Percentiles rank a stretch among this genome's conserved stretches.
Evolutionary conservation across 1,140 invertebrate genomes (phyloP).

Genomic region (Fopius arisanus): DNA sequence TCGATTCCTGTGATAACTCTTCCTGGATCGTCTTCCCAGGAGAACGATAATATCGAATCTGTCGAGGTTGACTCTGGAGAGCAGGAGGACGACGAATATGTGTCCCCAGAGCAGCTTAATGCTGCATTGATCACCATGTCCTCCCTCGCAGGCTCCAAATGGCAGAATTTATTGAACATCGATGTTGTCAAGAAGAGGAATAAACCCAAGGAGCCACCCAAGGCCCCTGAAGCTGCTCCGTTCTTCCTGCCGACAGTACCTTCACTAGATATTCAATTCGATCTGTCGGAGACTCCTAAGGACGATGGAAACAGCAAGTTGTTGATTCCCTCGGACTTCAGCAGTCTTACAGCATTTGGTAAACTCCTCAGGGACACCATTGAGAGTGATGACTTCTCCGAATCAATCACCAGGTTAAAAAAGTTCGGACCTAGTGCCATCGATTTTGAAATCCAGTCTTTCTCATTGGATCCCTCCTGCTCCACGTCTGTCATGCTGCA

Average conservation of each 20-base stretch:
- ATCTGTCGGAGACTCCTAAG: conserved; percentile 66
- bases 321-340: conserved; percentile 66
- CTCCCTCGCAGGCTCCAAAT: conserved; percentile 83
- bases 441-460: conserved; percentile 87
- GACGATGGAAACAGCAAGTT: conserved; percentile 63
- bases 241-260: conserved; percentile 95
- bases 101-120: conserved; percentile 83
- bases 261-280: conserved; percentile 84
- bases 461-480: conserved; percentile 77
- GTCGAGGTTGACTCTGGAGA: conserved; percentile 52
- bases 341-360: conserved; percentile 74
- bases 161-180: conserved; percentile 92
- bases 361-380: conserved; percentile 66
- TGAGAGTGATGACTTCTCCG: conserved; percentile 63
- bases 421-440: conserved; percentile 83
- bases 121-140: conserved; percentile 88
- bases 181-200: conserved; percentile 91
- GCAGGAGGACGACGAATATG: conserved; percentile 71
- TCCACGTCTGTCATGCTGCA: conserved; percentile 74
- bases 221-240: conserved; percentile 85
- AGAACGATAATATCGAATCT: conserved; percentile 48
- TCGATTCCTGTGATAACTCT: conserved; percentile 70
- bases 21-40: conserved; percentile 62
- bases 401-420: conserved; percentile 80
- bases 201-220: conserved; percentile 86